phyloP scores from a whole-genome alignment of 2,113 vertebrate genomes.

The Lepidothrix coronata region DNA sequence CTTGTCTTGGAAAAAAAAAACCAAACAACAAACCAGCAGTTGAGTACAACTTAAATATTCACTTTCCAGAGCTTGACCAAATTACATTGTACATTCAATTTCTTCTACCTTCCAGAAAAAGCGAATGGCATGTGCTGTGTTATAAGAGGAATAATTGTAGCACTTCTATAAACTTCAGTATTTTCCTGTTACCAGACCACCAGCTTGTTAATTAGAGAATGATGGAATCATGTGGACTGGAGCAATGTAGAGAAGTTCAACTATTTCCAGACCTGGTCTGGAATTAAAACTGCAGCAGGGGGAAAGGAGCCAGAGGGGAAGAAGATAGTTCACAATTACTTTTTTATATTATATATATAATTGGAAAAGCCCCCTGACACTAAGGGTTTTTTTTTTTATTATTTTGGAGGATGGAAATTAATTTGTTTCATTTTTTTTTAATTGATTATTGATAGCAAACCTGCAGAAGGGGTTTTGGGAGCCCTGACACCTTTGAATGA shows the following conservation, averaged over 20 bases:
- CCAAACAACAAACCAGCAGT: not conserved
- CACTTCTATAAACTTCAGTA: not conserved
- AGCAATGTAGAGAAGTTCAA: not conserved
- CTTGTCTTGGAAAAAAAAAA: not conserved
- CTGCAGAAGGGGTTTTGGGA: not conserved
- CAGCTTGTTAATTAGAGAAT: slow-evolving; percentile 27
- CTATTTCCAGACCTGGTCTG: not conserved
- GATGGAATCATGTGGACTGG: not conserved
- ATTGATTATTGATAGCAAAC: not conserved
- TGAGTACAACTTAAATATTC: not conserved
- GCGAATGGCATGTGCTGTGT: slow-evolving; percentile 7
- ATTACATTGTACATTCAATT: slow-evolving; percentile 20
- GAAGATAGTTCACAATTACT: not conserved
- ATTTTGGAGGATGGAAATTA: not conserved
- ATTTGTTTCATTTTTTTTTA: not conserved
- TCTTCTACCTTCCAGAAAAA: slow-evolving; percentile 27
- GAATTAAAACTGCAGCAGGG: not conserved
- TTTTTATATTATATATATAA: not conserved
- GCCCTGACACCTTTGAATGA: not conserved
- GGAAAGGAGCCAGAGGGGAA: not conserved
- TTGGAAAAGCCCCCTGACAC: not conserved
- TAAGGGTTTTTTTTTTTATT: not conserved
- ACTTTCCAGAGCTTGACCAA: not conserved
- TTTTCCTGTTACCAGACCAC: not conserved
- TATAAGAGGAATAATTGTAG: not conserved